A percentile compares a stretch with the other conserved stretches of the same genome.
phyloP scores from a whole-genome alignment of 2,797 vertebrate species.

The Nasua narica region DNA sequence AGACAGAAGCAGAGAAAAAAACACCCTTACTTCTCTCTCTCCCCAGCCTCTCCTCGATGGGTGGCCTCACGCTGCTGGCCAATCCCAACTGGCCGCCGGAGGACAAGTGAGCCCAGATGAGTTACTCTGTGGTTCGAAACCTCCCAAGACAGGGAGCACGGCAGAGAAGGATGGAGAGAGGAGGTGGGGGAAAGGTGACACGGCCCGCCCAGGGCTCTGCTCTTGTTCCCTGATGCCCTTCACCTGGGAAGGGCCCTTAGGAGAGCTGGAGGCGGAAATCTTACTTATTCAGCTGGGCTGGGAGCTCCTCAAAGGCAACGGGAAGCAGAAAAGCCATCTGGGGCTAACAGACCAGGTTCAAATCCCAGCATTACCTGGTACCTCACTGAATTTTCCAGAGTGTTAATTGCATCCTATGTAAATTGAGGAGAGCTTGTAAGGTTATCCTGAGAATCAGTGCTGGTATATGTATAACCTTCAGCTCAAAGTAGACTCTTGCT shows the following conservation, averaged over 20 bases:
- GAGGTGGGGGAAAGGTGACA: background rate
- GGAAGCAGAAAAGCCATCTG: background rate
- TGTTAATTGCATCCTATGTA: background rate
- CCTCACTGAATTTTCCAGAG: background rate
- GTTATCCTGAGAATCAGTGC: background rate
- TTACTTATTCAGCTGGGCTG: background rate
- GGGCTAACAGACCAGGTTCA: background rate
- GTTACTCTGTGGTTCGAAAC: background rate
- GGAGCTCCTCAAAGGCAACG: background rate
- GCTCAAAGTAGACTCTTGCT: background rate
- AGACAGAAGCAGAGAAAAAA: background rate
- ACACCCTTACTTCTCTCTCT: background rate
- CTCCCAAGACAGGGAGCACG: background rate
- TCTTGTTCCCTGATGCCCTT: background rate
- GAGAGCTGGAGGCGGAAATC: background rate
- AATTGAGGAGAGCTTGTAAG: background rate
- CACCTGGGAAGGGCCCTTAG: background rate
- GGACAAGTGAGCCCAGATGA: background rate
- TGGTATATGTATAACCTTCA: background rate
- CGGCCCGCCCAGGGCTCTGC: background rate
- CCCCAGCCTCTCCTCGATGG: background rate
- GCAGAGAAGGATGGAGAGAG: background rate
- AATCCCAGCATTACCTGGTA: background rate
- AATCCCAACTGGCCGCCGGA: background rate
- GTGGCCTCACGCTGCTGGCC: background rate